A percentile compares a stretch with the other conserved stretches of the same genome.
These are phyloP conservation scores for Sebastes kiyomatsui DNA, from an alignment of 2,797 vertebrate species.

Conservation along the genomic window DNA sequence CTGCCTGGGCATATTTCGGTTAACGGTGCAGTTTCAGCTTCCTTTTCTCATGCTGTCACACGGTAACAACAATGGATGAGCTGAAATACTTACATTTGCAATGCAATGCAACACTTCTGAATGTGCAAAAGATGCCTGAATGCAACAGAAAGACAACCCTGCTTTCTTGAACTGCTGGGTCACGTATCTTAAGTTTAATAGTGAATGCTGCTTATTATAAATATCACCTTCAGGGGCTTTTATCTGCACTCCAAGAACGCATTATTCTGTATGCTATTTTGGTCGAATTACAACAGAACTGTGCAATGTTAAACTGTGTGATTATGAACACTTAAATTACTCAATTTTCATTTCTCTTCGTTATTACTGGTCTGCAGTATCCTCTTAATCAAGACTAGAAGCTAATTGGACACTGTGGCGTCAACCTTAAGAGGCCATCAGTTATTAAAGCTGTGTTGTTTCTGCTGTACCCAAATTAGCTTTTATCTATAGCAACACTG, in stretches of 20 bases:
- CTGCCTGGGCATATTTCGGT: conserved; percentile 79
- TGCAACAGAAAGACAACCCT: conserved; percentile 21
- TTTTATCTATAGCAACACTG: conserved; percentile 6
- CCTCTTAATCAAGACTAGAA: conserved; percentile 30
- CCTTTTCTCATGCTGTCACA: conserved; percentile 66
- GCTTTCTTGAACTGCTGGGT: conserved; percentile 23
- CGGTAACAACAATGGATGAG: conserved; percentile 68
- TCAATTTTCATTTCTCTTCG: conserved; percentile 15
- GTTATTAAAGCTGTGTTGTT: conserved; percentile 25
- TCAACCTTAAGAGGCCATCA: conserved; percentile 19
- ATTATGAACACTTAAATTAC: conserved; percentile 26
- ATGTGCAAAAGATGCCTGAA: conserved; percentile 41
- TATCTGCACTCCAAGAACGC: conserved; percentile 35
- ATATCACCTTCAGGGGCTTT: conserved; percentile 41
- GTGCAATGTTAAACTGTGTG: conserved; percentile 30
- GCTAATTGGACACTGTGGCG: conserved; percentile 12
- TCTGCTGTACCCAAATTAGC: neutral
- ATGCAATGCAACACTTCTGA: conserved; percentile 58
- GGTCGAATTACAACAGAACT: conserved; percentile 22
- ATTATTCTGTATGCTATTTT: conserved; percentile 41
- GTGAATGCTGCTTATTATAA: conserved; percentile 42
- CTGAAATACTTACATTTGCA: conserved; percentile 63
- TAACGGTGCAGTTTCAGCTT: conserved; percentile 70
- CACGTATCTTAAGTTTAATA: conserved; percentile 34
- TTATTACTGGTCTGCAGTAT: conserved; percentile 5